These are phyloP conservation scores for Clarias platycephalus DNA, from an alignment of 2,797 vertebrate species.

Conservation along the genomic window DNA sequence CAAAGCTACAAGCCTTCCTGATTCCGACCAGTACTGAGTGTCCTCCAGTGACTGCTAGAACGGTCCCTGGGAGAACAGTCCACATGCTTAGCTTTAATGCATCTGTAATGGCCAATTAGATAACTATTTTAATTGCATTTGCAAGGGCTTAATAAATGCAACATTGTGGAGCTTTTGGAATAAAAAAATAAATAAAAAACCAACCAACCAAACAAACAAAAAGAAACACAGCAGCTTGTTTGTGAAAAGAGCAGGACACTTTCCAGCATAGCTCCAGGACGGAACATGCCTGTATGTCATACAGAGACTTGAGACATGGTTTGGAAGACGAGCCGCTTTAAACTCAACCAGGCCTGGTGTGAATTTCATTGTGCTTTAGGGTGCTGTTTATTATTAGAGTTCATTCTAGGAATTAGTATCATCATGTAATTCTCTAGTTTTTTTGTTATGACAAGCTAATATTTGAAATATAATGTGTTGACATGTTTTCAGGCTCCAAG, in stretches of 20 bases:
- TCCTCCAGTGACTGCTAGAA: conserved; percentile 2
- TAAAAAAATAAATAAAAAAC: not conserved
- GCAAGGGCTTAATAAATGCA: conserved; percentile 49
- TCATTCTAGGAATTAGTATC: not conserved
- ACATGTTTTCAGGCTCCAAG: conserved; percentile 78
- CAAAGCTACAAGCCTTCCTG: conserved; percentile 44
- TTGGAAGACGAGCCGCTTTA: conserved; percentile 8
- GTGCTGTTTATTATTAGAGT: not conserved
- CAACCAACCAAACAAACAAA: too few relatives aligned
- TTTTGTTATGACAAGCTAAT: not conserved
- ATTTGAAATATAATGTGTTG: not conserved
- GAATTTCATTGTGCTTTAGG: not conserved
- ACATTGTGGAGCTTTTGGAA: conserved; percentile 8
- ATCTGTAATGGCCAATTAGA: conserved; percentile 45
- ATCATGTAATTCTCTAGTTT: not conserved
- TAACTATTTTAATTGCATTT: conserved; percentile 50
- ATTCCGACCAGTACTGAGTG: not conserved
- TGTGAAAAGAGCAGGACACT: not conserved
- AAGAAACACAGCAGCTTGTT: conserved; percentile 28
- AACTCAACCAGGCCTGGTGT: conserved; percentile 10
- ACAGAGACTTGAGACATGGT: conserved; percentile 19
- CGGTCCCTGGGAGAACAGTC: not conserved
- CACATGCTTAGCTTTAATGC: not conserved
- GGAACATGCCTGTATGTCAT: conserved; percentile 36
- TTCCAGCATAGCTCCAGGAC: conserved; percentile 33